A percentile compares a stretch with the other conserved stretches of the same genome.
These are phyloP conservation scores for Apodemia hepburni DNA, from an alignment of 2,888 invertebrate genomes.

Conservation along the genomic window DNA sequence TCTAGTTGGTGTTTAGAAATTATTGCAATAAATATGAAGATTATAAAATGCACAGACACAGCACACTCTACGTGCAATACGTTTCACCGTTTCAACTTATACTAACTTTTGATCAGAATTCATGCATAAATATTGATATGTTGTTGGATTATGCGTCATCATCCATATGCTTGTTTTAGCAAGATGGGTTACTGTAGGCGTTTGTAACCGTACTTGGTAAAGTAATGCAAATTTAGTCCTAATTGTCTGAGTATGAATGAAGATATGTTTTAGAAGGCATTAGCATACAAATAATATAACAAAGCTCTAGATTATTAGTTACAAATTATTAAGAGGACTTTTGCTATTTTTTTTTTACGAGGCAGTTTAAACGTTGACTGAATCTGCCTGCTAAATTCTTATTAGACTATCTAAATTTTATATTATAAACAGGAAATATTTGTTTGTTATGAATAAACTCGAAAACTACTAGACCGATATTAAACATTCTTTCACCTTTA, in stretches of 20 bases:
- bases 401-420: no score
- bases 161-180: not conserved
- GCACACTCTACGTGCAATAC: conserved; percentile 6
- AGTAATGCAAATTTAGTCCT: conserved; percentile 26
- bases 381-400: no score
- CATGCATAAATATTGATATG: conserved; percentile 5
- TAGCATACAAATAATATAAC: not conserved
- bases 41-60: not conserved
- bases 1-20: conserved; percentile 19
- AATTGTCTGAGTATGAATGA: not conserved
- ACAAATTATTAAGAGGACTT: no score
- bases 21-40: conserved; percentile 1
- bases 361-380: no score
- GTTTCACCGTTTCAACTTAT: not conserved
- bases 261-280: not conserved
- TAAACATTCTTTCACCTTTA: no score
- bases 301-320: no score
- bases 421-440: no score
- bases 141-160: conserved; percentile 3
- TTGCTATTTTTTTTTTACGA: no score
- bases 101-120: conserved; percentile 6
- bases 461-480: no score
- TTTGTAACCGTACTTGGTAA: conserved; percentile 22
- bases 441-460: no score
- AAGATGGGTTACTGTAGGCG: conserved; percentile 29